Base-by-base conservation (phyloP, 2,888 invertebrate species). In the Eupithecia insigniata region DNA sequence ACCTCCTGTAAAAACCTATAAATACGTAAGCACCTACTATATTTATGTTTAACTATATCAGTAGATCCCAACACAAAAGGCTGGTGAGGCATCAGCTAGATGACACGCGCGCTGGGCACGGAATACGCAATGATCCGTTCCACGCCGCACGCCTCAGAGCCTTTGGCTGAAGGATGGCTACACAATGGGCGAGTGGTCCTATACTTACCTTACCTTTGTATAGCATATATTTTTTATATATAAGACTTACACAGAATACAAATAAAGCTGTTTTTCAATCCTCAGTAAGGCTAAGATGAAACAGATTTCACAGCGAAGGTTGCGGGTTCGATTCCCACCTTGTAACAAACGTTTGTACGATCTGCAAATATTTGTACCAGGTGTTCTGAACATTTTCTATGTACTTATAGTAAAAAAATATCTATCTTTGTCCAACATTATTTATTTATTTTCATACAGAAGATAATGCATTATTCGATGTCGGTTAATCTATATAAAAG, bases 81-180 rank as follows among this genome's bases (percentile, higher is more conserved):
- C 28, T 61, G 70, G 5, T 34, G 58, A 73, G 70, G 70, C 55
- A 61, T 67, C 64, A 22, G 43, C 34, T 28, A 43, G 65, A 68
- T 66, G 81, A 85, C 84, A 87, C 86, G 87, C 86, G 84, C 86
- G 80, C 10, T 87, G 85, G 83, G 79, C 89, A 85, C 80, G 75
- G 76, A 74, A 79, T 74, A 77, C 81, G 81, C 86, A 79, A 28
- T 89, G 90, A 90, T 89, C 90, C 90, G 85, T 89, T 83, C 82
- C 82, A 75, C 58, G 51, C 73, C 76, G 76, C 79, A 82, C 77
- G 77, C 78, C 77, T 74, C 67, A 71, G 66, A 62, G 65, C 68
- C 46, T 62, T 12, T 7, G 60, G 65, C 68, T 66, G 73, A 62
- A 62, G 64, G 36, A 64, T 64, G 16, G 5, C 14, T 34, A 4